Evolutionary conservation across 1,140 invertebrate species (phyloP), one percentile per base, ranked within the genome.

Genomic region (Drosophila saltans): DNA sequence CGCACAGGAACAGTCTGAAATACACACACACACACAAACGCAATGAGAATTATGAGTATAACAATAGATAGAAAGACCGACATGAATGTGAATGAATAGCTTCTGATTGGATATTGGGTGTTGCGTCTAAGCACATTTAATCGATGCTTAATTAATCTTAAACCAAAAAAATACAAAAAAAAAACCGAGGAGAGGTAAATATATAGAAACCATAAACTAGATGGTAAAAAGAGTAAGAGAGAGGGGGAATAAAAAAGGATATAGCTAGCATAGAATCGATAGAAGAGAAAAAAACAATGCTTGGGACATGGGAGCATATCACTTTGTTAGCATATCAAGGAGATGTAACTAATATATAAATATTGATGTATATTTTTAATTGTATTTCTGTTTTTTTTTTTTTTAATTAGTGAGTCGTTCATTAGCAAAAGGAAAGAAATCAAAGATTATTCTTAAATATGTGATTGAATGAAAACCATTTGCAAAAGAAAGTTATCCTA

Each of bases 1-100:
- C 76, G 94, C 94, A 90, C 95, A 96, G 64, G 95, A 94, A 92
- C 96, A 96, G 91, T 96, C 96, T 96, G 88, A 65, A 92, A 91
- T 59, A 67, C 67, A 59, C 57, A 75, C 16, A 75, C 16, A 58
- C 57, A 58, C 55, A 58, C 45, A 64, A 21, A 36, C 3, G 16
- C 62, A 64, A 55, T 45, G 11, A 36, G 5, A 21, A 55, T 45
- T 16, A 30, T 48, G 16, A 64, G 30, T 21, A 30, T 30, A 36
- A 36, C 6, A 36, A 36, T 36, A 36, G 3, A 7, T 0, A 7
- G 16, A 6, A 4, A 3, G 5, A 26, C 9, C 2, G 45, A 52
- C 45, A 52, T 26, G 45, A 24, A 52, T 52, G 45, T 26, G 9
- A 40, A 40, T 39, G 57, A 59, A 59, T 55, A n/a, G 7, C 43